A percentile compares a stretch with the other conserved stretches of the same genome.
These are phyloP conservation scores for Nysson spinosus DNA, from an alignment of 2,888 invertebrate genomes.

Conservation along the genomic window DNA sequence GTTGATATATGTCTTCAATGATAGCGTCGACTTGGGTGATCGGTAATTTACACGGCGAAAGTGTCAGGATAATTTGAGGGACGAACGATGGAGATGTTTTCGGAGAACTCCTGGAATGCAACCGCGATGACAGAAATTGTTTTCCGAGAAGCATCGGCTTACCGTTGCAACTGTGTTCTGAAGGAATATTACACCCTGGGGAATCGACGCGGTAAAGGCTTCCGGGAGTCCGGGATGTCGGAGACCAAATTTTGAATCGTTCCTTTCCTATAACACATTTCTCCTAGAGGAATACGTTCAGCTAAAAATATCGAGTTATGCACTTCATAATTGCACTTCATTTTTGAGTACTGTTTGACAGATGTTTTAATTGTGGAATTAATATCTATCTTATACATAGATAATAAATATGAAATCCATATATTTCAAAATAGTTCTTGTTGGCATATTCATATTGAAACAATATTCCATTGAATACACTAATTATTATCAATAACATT, in stretches of 20 bases:
- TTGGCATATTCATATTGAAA: not conserved
- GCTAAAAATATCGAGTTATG: too few species aligned
- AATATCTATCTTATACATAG: too few species aligned
- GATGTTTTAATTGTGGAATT: too few species aligned
- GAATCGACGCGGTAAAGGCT: constrained; percentile 29
- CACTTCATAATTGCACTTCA: too few species aligned
- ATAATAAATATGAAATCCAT: too few species aligned
- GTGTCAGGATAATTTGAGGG: constrained; percentile 12
- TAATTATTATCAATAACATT: too few species aligned
- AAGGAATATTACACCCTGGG: constrained; percentile 50
- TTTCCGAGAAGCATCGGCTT: constrained; percentile 45
- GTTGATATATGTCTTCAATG: too few species aligned
- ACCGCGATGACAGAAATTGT: constrained; percentile 42
- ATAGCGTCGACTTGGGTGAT: not conserved
- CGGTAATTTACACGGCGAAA: constrained; percentile 29
- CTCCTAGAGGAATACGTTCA: too few species aligned
- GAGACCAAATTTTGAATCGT: constrained; percentile 19
- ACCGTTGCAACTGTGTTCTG: constrained; percentile 25
- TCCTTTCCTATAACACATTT: too few species aligned
- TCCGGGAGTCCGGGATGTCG: constrained; percentile 29
- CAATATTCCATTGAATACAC: too few species aligned
- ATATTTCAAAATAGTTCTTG: too few species aligned
- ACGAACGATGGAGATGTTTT: constrained; percentile 11
- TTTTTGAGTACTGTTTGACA: too few species aligned
- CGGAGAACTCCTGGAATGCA: constrained; percentile 23